Base-by-base conservation (phyloP, 2,888 invertebrate species). In the Endomychus coccineus region DNA sequence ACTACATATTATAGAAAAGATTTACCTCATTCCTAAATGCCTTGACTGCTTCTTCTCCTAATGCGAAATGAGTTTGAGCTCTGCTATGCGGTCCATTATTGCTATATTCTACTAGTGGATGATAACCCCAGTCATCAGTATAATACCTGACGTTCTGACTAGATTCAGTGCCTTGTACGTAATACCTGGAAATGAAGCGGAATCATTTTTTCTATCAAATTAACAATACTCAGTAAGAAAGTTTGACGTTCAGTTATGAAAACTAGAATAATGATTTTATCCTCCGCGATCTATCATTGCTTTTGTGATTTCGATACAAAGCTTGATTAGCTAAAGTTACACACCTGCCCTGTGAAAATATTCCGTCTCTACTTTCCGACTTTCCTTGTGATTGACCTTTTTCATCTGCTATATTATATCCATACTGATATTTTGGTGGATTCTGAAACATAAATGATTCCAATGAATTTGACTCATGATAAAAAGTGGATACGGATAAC, bases 101-200 rank as follows among this genome's bases (percentile, higher is more conserved):
- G 52, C 67, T 69, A 51, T 77, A 71, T 34, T 71, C 68, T 28
- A 76, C 71, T 11, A 76, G 69, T 4, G 78, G 76, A 62, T 79
- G 79, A 62, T 75, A 78, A 9, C 78, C 77, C 69, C 71, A 75
- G 50, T 71, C 71, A 52, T 80, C 77, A 0, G 75, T 75, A 19
- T 74, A 62, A 58, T 80, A 78, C 43, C 72, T 68, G 12, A 79
- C 76, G 39, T 71, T 69, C 45, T 75, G 73, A 24, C 61, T 54
- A 14, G 50, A 47, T 16, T 51, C 54, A 7, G 39, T 34, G 14
- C 47, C 50, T 42, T 62, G 54, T 1, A 65, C 61, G 41, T 62
- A 64, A 43, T 64, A 65, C 35, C 63, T 63, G 40, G 25, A 56
- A 51, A 43, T n/a, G n/a, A n/a, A 10, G 10, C 6, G n/a, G n/a